Evolutionary conservation across 1,140 invertebrate species (phyloP).

Genomic region (Calephelis nemesis): DNA sequence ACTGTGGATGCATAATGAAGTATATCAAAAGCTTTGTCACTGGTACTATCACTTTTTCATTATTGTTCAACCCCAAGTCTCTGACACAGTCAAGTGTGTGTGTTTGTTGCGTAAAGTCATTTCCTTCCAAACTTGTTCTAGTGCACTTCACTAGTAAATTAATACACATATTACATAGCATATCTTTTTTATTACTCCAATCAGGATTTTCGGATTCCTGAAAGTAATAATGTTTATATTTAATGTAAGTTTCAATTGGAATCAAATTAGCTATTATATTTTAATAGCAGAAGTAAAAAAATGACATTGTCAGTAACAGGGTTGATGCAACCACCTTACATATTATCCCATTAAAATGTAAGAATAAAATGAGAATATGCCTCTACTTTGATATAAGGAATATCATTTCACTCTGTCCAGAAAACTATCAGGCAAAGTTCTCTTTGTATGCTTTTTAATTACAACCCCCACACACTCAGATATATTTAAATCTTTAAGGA

Average conservation of each 20-base stretch:
- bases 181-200: constrained; percentile 58
- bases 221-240: constrained; percentile 2
- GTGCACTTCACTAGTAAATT: constrained; percentile 74
- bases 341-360: too few species aligned
- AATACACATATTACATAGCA: constrained; percentile 77
- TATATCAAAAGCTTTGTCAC: constrained; percentile 82
- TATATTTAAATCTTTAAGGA: constrained; percentile 87
- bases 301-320: too few species aligned
- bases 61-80: constrained; percentile 70
- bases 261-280: too few species aligned
- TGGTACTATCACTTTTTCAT: constrained; percentile 76
- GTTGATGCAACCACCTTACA: too few species aligned
- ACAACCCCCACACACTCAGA: constrained; percentile 82
- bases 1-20: constrained; percentile 83
- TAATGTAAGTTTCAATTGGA: not conserved
- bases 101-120: constrained; percentile 78
- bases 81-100: constrained; percentile 78
- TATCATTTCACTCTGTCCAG: constrained; percentile 85
- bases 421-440: constrained; percentile 78
- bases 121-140: constrained; percentile 74
- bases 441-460: constrained; percentile 81
- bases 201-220: constrained; percentile 34
- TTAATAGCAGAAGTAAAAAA: too few species aligned
- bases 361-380: constrained; percentile 85
- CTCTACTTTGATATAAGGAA: constrained; percentile 83